Base-by-base conservation (phyloP, 2,888 invertebrate species). In the Lithophane leautieri region DNA sequence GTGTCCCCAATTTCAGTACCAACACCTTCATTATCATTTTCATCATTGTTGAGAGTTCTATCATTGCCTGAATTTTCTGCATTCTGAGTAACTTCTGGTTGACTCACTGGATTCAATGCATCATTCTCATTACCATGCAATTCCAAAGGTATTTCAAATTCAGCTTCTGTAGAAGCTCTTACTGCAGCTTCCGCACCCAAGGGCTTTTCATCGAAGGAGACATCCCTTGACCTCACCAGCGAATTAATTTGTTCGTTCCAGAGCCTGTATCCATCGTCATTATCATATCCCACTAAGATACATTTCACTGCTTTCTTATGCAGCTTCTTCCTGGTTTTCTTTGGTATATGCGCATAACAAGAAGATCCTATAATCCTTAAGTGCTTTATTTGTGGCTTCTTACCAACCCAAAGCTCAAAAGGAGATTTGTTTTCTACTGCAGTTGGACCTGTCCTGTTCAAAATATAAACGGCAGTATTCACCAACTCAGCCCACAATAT, bases 361-460 rank as follows among this genome's bases (percentile, higher is more conserved):
- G 8, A 28, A 1, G 28, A 28, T 28, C 58, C 58, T 16, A 58
- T 58, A 28, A 28, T 28, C 16, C 28, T 28, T 8, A 58, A 28
- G 16, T 58, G 58, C 2, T 58, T 58, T 28, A 58, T 58, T 58
- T 58, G 28, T 58, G 28, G 58, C 9, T 58, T 28, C 16, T 58
- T 58, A 58, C 56, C 25, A 25, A 58, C n/a, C 25, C n/a, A 56
- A 56, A 56, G 56, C 25, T 56, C 25, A 56, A 56, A 56, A 7
- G 56, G 7, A 12, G 54, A 54, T n/a, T 54, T n/a, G 54, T 54
- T 22, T n/a, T 54, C 54, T n/a, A 54, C 54, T n/a, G 54, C 12
- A n/a, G 54, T 54, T n/a, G n/a, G 54, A 54, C n/a, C 11, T 54
- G 54, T 54, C 54, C n/a, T 54, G n/a, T 54, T 54, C n/a, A 54